Evolutionary conservation across 2,888 invertebrate genomes (phyloP).

Genomic region (Chalcis sispes): DNA sequence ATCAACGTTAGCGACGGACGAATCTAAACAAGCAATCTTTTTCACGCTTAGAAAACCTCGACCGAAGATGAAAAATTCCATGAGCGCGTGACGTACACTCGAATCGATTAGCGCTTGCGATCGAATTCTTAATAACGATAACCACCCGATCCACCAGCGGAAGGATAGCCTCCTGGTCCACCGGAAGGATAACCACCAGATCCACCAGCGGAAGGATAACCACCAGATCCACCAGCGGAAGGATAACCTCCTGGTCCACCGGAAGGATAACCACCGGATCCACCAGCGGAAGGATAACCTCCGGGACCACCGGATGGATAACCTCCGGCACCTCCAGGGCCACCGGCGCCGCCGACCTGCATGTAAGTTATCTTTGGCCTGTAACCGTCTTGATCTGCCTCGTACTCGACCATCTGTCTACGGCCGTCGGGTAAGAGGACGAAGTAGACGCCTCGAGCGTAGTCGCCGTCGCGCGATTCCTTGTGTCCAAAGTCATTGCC

Average conservation of each 20-base stretch:
- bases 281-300: slow-evolving; percentile 40
- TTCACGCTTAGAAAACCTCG: background rate
- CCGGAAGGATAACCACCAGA: background rate
- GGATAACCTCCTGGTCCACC: slow-evolving; percentile 42
- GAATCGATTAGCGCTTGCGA: background rate
- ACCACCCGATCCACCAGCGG: background rate
- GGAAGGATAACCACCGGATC: slow-evolving; percentile 46
- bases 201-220: slow-evolving; percentile 5
- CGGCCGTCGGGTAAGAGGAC: slow-evolving; percentile 75
- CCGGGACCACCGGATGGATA: slow-evolving; percentile 40
- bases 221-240: background rate
- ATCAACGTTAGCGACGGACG: background rate
- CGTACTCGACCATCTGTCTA: slow-evolving; percentile 82
- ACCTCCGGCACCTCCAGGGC: slow-evolving; percentile 46
- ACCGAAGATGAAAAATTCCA: too few species aligned
- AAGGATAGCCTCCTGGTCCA: background rate
- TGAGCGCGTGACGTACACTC: background rate
- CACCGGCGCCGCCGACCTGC: slow-evolving; percentile 73
- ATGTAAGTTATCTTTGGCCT: slow-evolving; percentile 83
- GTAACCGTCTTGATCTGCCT: slow-evolving; percentile 83
- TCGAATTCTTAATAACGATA: background rate
- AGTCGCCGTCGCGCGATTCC: slow-evolving; percentile 74
- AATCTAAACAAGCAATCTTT: background rate
- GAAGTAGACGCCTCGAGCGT: slow-evolving; percentile 74
- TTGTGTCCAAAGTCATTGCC: slow-evolving; percentile 75